Conservation (phyloP, 2,797 vertebrate species). For the Salarias fasciatus region DNA sequence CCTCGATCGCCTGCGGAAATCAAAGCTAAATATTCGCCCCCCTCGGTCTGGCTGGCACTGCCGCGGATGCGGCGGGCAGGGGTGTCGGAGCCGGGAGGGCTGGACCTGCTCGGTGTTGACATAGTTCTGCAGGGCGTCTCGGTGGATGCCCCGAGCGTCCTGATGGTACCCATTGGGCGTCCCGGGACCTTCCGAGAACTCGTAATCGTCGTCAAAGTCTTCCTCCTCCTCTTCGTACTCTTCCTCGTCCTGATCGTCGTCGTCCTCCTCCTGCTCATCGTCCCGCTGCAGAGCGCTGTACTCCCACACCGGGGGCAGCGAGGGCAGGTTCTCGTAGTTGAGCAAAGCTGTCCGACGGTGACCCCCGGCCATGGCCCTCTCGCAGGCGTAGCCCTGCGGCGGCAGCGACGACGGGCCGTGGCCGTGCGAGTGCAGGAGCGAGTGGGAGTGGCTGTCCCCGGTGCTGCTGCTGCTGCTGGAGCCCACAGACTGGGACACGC, state of each 20-base stretch:
- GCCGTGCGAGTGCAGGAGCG: constrained; percentile 74
- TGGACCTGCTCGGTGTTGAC: constrained; percentile 85
- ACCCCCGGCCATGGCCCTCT: constrained; percentile 76
- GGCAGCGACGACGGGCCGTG: constrained; percentile 75
- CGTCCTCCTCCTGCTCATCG: constrained; percentile 80
- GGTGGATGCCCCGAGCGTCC: constrained; percentile 86
- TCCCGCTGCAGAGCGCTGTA: constrained; percentile 86
- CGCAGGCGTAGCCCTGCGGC: constrained; percentile 79
- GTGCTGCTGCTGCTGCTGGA: constrained; percentile 89
- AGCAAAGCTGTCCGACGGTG: constrained; percentile 90
- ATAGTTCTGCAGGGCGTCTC: constrained; percentile 92
- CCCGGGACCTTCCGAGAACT: constrained; percentile 85
- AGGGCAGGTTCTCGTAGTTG: constrained; percentile 97
- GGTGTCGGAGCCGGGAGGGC: constrained; percentile 77
- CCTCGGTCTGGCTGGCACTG: constrained; percentile 84
- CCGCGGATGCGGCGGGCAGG: constrained; percentile 78
- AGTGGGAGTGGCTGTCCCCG: constrained; percentile 84
- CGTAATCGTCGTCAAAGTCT: constrained; percentile 84
- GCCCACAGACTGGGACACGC: constrained; percentile 84
- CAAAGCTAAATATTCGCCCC: constrained; percentile 91
- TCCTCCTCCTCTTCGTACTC: constrained; percentile 83
- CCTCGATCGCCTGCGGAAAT: constrained; percentile 87
- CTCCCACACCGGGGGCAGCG: constrained; percentile 95
- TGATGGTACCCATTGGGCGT: constrained; percentile 91
- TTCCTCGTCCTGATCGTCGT: constrained; percentile 83